Evolutionary conservation across 2,797 vertebrate species (phyloP).

Genomic region (Clarias pachynema): DNA sequence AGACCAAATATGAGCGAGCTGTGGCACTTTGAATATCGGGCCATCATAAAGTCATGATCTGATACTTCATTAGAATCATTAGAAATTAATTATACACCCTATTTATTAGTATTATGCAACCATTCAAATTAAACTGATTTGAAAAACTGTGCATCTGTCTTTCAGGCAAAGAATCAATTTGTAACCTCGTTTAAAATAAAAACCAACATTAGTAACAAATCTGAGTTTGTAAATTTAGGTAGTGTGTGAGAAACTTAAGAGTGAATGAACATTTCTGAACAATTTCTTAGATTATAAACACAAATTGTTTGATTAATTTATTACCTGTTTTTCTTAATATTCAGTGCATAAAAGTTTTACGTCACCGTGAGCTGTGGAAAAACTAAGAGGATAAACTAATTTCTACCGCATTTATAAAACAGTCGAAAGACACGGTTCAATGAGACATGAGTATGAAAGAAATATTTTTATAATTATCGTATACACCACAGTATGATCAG

Average conservation of each 20-base stretch:
- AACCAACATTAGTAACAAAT: no score
- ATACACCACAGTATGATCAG: neutral
- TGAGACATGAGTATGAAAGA: neutral
- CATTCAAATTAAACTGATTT: neutral
- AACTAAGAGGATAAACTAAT: neutral
- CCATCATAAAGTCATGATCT: no score
- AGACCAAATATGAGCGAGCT: no score
- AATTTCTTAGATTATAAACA: no score
- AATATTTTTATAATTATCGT: neutral
- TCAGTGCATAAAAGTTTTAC: neutral
- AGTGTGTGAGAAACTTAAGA: neutral
- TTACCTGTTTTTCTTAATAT: neutral
- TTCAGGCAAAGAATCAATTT: neutral
- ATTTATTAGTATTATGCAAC: neutral
- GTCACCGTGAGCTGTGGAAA: neutral
- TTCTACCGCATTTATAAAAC: neutral
- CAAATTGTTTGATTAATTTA: neutral
- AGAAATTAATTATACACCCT: neutral
- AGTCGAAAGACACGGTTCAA: neutral
- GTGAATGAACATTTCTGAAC: neutral
- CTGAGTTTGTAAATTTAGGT: no score
- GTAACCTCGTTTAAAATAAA: neutral
- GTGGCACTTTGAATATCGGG: no score
- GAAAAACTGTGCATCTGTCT: neutral
- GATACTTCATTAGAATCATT: neutral